These are phyloP conservation scores for Darevskia nairensis DNA, from an alignment of 2,797 vertebrate species.

Conservation along the genomic window DNA sequence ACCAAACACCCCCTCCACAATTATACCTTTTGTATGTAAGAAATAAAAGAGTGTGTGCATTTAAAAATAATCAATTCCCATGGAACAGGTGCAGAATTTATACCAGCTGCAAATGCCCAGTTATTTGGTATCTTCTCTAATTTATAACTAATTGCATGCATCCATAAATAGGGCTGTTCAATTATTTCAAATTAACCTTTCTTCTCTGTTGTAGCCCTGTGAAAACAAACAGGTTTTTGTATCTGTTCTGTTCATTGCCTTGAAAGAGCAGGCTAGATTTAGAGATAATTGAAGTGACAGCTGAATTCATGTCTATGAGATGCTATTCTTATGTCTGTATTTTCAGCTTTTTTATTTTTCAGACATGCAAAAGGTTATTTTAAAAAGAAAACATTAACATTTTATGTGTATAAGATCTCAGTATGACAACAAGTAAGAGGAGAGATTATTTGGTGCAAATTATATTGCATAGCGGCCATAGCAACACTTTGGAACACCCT, in stretches of 20 bases:
- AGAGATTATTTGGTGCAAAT: not conserved
- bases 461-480: not conserved
- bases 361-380: not conserved
- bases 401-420: not conserved
- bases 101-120: conserved; percentile 5
- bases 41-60: not conserved
- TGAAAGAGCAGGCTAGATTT: not conserved
- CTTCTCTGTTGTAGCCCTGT: conserved; percentile 18
- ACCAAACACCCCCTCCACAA: rapidly evolving
- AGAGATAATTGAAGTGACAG: not conserved
- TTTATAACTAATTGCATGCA: conserved; percentile 27
- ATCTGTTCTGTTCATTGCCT: not conserved
- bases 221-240: not conserved
- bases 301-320: conserved; percentile 27
- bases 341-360: not conserved
- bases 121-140: not conserved
- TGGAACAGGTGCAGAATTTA: conserved; percentile 4
- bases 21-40: conserved; percentile 22
- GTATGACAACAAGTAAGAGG: not conserved
- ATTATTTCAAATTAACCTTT: conserved; percentile 40
- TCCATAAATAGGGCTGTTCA: not conserved
- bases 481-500: too few relatives aligned
- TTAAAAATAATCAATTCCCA: not conserved
- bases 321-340: not conserved
- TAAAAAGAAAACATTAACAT: too few relatives aligned